phyloP scores from a whole-genome alignment of 2,113 vertebrate genomes.

The Larimichthys crocea region DNA sequence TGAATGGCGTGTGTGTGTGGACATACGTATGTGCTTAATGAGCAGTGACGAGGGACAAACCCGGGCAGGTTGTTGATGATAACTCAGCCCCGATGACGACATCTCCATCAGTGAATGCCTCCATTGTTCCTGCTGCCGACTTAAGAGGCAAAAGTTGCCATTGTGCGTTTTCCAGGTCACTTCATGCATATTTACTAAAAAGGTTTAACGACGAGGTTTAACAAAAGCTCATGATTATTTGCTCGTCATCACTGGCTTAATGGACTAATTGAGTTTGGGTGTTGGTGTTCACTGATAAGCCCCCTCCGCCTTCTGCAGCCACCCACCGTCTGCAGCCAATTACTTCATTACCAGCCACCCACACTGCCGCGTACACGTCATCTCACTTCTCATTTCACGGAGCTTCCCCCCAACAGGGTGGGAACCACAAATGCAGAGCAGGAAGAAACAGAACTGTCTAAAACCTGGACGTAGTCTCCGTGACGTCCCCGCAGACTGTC shows the following conservation, averaged over 20 bases:
- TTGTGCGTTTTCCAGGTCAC: conserved; percentile 80
- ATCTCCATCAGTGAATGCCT: conserved; percentile 51
- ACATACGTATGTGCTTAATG: background rate
- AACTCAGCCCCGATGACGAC: conserved; percentile 36
- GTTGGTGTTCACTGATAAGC: conserved; percentile 47
- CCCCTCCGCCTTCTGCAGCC: conserved; percentile 45
- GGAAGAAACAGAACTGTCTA: no score
- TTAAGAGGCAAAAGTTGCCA: conserved; percentile 73
- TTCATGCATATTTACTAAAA: conserved; percentile 59
- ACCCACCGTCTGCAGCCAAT: conserved; percentile 40
- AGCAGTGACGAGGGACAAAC: conserved; percentile 30
- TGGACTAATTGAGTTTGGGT: conserved; percentile 53
- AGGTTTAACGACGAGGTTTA: conserved; percentile 39
- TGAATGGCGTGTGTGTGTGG: conserved; percentile 4
- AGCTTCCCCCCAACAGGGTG: background rate
- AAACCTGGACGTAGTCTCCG: no score
- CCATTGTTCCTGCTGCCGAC: conserved; percentile 63
- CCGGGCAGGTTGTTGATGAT: conserved; percentile 53
- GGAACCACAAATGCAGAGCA: no score
- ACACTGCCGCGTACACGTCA: conserved; percentile 4
- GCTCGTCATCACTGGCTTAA: conserved; percentile 32
- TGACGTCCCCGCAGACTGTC: no score
- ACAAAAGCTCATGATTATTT: conserved; percentile 35
- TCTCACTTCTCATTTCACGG: background rate
- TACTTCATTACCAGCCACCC: conserved; percentile 72